Conservation (phyloP, 1,140 invertebrate genomes). For the Thaumatotibia leucotreta region DNA sequence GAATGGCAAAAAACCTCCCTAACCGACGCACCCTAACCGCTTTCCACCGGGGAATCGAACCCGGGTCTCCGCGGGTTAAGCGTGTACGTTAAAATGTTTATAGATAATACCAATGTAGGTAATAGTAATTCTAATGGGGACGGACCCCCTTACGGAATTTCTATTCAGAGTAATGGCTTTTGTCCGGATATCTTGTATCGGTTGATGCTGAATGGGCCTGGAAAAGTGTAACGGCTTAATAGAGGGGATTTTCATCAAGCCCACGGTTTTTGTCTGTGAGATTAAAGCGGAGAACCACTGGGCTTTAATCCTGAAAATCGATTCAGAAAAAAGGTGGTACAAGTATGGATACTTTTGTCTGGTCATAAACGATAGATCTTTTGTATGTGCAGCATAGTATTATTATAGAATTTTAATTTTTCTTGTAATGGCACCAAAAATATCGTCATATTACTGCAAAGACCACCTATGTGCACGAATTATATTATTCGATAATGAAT, state of each 20-base stretch:
- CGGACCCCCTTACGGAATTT: constrained; percentile 47
- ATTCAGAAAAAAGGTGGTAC: neutral
- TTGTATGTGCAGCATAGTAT: too few species aligned
- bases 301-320: neutral
- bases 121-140: constrained; percentile 62
- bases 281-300: constrained; percentile 5
- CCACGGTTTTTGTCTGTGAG: constrained; percentile 19
- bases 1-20: constrained; percentile 58
- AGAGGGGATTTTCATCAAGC: constrained; percentile 23
- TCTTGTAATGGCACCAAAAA: too few species aligned
- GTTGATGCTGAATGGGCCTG: constrained; percentile 42
- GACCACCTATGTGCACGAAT: too few species aligned
- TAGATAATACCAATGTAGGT: constrained; percentile 66
- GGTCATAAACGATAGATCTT: too few species aligned
- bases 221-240: constrained; percentile 40
- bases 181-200: constrained; percentile 46
- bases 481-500: too few species aligned
- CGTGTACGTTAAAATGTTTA: constrained; percentile 72
- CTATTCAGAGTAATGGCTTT: constrained; percentile 55
- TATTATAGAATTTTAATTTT: too few species aligned
- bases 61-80: constrained; percentile 68
- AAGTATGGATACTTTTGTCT: neutral
- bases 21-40: constrained; percentile 47
- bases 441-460: too few species aligned
- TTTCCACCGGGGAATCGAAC: constrained; percentile 53